phyloP scores from a whole-genome alignment of 1,140 invertebrate species.

The Grapholita molesta region DNA sequence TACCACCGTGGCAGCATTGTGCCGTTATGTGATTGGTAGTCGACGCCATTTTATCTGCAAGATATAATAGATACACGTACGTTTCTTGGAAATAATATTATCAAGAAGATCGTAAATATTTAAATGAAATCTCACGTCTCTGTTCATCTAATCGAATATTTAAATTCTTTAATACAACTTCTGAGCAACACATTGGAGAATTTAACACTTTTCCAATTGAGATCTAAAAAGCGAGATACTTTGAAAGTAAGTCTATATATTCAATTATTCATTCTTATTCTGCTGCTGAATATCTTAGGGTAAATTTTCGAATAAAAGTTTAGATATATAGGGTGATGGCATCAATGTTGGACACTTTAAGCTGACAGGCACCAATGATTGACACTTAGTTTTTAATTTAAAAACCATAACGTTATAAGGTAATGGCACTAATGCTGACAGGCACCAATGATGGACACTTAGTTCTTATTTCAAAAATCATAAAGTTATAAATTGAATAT shows the following conservation, averaged over 20 bases:
- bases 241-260: conserved; percentile 3
- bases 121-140: conserved; percentile 29
- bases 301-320: not conserved
- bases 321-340: not conserved
- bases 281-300: conserved; percentile 4
- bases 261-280: conserved; percentile 44
- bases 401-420: too few species aligned
- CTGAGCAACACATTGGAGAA: not conserved
- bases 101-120: conserved; percentile 37
- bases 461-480: too few species aligned
- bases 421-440: too few species aligned
- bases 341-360: too few species aligned
- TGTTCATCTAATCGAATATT: conserved; percentile 38
- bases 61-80: too few species aligned
- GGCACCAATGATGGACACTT: too few species aligned
- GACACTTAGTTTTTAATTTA: too few species aligned
- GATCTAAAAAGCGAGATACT: not conserved
- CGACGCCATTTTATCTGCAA: too few species aligned
- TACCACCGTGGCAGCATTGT: too few species aligned
- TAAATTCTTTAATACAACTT: not conserved
- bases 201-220: not conserved
- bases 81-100: not conserved
- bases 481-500: too few species aligned
- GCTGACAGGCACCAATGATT: too few species aligned
- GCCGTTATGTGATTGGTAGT: too few species aligned